Conservation (phyloP, 2,797 vertebrate species). For the Alectoris magna region DNA sequence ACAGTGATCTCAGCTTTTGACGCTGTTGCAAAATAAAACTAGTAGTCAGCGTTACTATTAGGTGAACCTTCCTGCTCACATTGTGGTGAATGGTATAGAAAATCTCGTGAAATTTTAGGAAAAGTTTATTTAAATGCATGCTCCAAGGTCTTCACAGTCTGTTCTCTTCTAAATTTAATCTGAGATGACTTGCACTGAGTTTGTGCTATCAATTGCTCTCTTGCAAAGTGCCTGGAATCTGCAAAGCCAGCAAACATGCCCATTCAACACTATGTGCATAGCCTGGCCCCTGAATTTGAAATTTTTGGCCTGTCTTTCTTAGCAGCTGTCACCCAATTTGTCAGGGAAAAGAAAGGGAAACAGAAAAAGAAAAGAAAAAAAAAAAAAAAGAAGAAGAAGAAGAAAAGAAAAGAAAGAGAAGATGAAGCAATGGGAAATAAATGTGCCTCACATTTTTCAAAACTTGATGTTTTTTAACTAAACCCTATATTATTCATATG, state of each 20-base stretch:
- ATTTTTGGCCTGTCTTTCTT: not conserved
- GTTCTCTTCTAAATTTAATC: not conserved
- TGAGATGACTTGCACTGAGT: not conserved
- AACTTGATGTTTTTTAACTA: constrained; percentile 28
- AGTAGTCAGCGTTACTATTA: too few species aligned
- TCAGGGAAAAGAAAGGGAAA: not conserved
- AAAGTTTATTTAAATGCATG: not conserved
- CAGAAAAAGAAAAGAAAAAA: not conserved
- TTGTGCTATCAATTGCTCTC: not conserved
- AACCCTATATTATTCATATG: constrained; percentile 27
- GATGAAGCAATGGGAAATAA: constrained; percentile 19
- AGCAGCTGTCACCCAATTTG: not conserved
- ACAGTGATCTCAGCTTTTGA: accelerated
- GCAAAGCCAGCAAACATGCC: accelerated
- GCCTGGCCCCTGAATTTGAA: not conserved
- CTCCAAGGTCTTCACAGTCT: not conserved
- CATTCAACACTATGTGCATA: not conserved
- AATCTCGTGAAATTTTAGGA: accelerated
- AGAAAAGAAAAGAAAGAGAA: not conserved
- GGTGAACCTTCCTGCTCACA: accelerated
- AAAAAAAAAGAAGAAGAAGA: too few species aligned
- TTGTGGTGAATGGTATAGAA: not conserved
- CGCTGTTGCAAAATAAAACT: not conserved
- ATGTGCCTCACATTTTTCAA: constrained; percentile 8
- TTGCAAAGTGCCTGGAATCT: too few species aligned